phyloP scores from a whole-genome alignment of 1,140 invertebrate genomes.

The Grapholita molesta region DNA sequence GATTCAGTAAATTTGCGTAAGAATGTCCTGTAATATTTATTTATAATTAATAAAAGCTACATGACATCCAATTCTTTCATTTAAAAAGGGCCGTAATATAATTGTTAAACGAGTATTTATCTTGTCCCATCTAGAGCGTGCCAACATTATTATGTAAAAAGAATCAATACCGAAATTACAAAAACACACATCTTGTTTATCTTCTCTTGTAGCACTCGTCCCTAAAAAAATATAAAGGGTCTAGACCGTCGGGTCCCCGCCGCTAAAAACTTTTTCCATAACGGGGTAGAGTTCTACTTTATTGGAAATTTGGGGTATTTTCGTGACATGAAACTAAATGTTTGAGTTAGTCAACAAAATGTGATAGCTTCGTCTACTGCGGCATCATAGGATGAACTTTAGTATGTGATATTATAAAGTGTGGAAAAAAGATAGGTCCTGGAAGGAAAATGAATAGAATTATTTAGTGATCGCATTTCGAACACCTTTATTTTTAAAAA shows the following conservation, averaged over 20 bases:
- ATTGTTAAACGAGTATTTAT: too few species aligned
- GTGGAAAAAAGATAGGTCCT: background rate
- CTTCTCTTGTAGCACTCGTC: background rate
- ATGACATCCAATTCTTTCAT: too few species aligned
- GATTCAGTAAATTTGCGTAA: too few species aligned
- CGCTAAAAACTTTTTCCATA: constrained; percentile 25
- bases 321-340: constrained; percentile 20
- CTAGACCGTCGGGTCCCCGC: constrained; percentile 20
- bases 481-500: too few species aligned
- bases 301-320: constrained; percentile 19
- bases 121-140: background rate
- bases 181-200: background rate
- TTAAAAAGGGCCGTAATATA: too few species aligned
- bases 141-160: too few species aligned
- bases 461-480: background rate
- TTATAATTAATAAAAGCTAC: too few species aligned
- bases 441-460: background rate
- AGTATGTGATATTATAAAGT: too few species aligned
- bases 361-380: background rate
- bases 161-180: too few species aligned
- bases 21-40: too few species aligned
- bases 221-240: constrained; percentile 8
- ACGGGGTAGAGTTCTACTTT: constrained; percentile 11
- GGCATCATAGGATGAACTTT: too few species aligned
- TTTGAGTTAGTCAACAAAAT: background rate